A percentile compares a stretch with the other conserved stretches of the same genome.
These are phyloP conservation scores for Esperia sulphurella DNA, from an alignment of 2,888 invertebrate genomes.

Conservation along the genomic window DNA sequence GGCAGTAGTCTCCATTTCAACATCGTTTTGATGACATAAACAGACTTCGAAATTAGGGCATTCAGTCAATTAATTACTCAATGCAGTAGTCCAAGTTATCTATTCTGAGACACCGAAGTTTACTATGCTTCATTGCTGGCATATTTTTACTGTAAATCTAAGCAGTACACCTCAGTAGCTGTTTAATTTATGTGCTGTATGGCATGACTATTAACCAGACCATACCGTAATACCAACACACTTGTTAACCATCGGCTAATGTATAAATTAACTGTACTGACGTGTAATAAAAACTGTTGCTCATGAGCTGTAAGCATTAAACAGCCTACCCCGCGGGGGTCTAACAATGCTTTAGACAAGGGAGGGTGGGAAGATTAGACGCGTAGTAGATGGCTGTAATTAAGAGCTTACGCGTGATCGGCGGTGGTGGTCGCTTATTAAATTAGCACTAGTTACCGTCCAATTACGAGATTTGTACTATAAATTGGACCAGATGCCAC, in stretches of 20 bases:
- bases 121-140: slow-evolving; percentile 1
- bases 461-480: slow-evolving; percentile 69
- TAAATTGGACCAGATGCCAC: slow-evolving; percentile 51
- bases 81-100: background rate
- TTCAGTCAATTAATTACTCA: background rate
- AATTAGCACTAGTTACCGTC: slow-evolving; percentile 67
- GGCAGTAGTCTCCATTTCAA: no score
- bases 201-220: slow-evolving; percentile 3
- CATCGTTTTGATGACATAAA: background rate
- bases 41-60: background rate
- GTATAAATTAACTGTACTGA: slow-evolving; percentile 36
- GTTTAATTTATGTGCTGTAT: background rate
- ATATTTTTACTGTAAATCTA: background rate
- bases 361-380: background rate
- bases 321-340: background rate
- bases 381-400: slow-evolving; percentile 22
- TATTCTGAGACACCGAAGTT: background rate
- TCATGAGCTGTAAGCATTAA: background rate
- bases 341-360: background rate
- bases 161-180: background rate
- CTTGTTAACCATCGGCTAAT: slow-evolving; percentile 22
- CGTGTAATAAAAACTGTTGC: slow-evolving; percentile 11
- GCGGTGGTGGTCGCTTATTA: slow-evolving; percentile 40
- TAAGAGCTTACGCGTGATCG: slow-evolving; percentile 37
- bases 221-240: slow-evolving; percentile 17